Evolutionary conservation across 2,113 vertebrate species (phyloP), one percentile per base, ranked within the genome.

Genomic region (Rhodinocichla rosea): DNA sequence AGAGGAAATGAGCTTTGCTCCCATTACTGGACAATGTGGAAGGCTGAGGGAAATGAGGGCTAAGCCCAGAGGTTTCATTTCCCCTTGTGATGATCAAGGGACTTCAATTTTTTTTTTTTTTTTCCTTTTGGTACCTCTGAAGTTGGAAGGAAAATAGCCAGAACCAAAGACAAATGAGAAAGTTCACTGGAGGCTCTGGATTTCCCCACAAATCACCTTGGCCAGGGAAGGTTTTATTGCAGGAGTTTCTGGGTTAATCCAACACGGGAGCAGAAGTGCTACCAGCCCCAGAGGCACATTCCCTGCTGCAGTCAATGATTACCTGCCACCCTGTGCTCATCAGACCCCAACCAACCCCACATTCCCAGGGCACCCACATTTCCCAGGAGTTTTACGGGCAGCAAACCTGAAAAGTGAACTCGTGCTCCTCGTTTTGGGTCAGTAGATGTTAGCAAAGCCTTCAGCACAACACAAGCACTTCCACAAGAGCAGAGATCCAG

Each of bases 1-100:
- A 0, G 92, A 96, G 97, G 97, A 98, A 97, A 98, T 98, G 87
- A 97, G 95, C 95, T 95, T 88, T 96, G 96, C 92, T 95, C 92
- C 96, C 74, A 49, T 94, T 90, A 94, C 89, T 55, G 93, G 94
- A 94, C 93, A 85, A 83, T 45, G 65, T 86, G 89, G 90, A 92
- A 68, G 45, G 81, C 57, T 45, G 83, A 92, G 97, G 97, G 96
- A 97, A 97, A 98, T 97, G 84, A 97, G 95, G 94, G 77, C 84
- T 93, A 87, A 93, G 18, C 95, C 89, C 84, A 89, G 71, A 80
- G 81, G 65, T 92, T 94, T 96, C 53, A 97, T 97, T 97, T 97
- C 96, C 94, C 92, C 74, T 93, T 15, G 88, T 11, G 59, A 90
- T 92, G 95, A 97, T 97, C 95, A 96, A 97, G 95, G 88, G 79